Evolutionary conservation across 2,888 invertebrate species (phyloP).

Genomic region (Epirrhoe tristata): DNA sequence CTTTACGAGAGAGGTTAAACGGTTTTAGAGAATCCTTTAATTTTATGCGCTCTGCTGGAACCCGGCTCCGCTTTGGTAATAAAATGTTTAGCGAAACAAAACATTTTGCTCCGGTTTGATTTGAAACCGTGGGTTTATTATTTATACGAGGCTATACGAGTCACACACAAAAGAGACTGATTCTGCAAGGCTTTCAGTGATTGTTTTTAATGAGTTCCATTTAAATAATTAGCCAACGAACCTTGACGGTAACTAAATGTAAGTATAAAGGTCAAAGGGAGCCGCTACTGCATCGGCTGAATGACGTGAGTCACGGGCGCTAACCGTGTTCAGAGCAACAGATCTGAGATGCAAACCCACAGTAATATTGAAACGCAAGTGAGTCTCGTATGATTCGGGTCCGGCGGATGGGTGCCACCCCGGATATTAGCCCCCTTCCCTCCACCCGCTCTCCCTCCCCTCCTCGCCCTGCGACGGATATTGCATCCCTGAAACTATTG

Average conservation of each 20-base stretch:
- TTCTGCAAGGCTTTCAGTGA: neutral
- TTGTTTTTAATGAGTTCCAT: neutral
- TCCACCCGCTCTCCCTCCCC: neutral
- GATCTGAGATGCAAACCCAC: conserved; percentile 1
- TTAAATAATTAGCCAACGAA: neutral
- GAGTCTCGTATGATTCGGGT: conserved; percentile 30
- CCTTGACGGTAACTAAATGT: too few species aligned
- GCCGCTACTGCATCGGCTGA: too few species aligned
- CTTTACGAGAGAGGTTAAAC: conserved; percentile 21
- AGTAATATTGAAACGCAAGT: conserved; percentile 14
- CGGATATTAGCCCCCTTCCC: conserved; percentile 34
- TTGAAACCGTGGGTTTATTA: neutral
- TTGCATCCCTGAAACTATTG: conserved; percentile 48
- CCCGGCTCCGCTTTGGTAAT: neutral
- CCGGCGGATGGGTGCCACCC: conserved; percentile 1
- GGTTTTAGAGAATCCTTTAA: conserved; percentile 21
- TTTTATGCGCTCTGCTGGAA: conserved; percentile 9
- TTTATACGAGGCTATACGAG: neutral
- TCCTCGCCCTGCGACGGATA: conserved; percentile 53
- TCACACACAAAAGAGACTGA: neutral
- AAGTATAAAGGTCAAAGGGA: too few species aligned
- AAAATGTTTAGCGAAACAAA: conserved; percentile 1
- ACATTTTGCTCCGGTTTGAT: neutral
- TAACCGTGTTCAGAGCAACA: neutral
- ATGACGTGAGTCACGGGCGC: too few species aligned